A percentile compares a stretch with the other conserved stretches of the same genome.
phyloP scores from a whole-genome alignment of 2,888 invertebrate genomes.

The Crematogaster levior region DNA sequence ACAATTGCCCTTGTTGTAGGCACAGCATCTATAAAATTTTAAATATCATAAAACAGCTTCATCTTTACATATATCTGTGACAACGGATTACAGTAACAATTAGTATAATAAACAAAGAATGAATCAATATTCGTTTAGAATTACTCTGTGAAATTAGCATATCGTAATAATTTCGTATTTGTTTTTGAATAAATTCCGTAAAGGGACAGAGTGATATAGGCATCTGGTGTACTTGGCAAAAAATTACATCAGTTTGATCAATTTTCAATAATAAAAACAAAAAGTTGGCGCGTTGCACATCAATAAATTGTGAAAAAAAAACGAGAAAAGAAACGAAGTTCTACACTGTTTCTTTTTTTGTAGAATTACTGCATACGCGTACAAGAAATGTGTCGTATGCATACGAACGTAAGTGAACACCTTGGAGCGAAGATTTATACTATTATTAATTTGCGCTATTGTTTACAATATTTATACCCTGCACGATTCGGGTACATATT shows the following conservation, averaged over 20 bases:
- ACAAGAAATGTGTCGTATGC: not conserved
- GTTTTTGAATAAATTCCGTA: not conserved
- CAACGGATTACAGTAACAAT: slow-evolving; percentile 43
- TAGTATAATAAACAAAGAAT: slow-evolving; percentile 12
- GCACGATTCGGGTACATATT: slow-evolving; percentile 54
- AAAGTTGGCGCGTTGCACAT: not conserved
- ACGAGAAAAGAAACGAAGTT: not conserved
- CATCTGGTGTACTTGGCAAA: not conserved
- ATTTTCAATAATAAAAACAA: not conserved
- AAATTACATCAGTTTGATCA: not conserved
- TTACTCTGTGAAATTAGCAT: not conserved
- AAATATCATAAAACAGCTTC: slow-evolving; percentile 39
- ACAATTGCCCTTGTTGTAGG: slow-evolving; percentile 33
- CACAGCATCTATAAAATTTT: slow-evolving; percentile 49
- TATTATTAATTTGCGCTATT: slow-evolving; percentile 10
- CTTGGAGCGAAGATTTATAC: slow-evolving; percentile 54
- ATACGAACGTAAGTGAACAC: slow-evolving; percentile 52
- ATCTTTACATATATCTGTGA: slow-evolving; percentile 53
- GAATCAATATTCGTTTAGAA: not conserved
- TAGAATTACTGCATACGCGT: not conserved
- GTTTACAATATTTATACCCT: slow-evolving; percentile 48
- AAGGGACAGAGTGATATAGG: not conserved
- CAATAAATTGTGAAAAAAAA: not conserved
- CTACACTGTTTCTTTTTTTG: not conserved
- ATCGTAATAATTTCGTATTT: slow-evolving; percentile 1